These are phyloP conservation scores for Nomada fabriciana DNA, from an alignment of 2,888 invertebrate genomes.

Conservation along the genomic window DNA sequence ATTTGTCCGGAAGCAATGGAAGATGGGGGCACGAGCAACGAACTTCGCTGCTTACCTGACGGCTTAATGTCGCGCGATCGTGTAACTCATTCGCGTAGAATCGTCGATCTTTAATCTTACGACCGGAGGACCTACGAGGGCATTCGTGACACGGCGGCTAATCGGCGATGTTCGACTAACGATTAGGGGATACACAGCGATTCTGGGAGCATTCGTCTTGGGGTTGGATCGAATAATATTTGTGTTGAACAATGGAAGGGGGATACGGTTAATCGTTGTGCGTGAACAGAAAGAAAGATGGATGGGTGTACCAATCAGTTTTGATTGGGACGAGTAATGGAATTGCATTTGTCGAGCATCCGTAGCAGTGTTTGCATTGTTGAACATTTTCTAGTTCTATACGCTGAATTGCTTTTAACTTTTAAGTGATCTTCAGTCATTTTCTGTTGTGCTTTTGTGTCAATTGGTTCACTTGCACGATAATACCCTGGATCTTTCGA, in stretches of 20 bases:
- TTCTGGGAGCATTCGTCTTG: background rate
- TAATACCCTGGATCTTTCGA: too few relatives aligned
- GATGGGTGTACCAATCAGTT: too few relatives aligned
- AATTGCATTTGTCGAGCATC: too few relatives aligned
- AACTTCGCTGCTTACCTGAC: slow-evolving; percentile 11
- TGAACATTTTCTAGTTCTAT: too few relatives aligned
- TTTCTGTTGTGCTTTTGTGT: too few relatives aligned
- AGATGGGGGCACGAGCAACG: background rate
- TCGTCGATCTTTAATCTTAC: slow-evolving; percentile 12
- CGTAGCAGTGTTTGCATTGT: too few relatives aligned
- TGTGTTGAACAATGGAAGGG: background rate
- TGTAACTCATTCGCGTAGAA: slow-evolving; percentile 7
- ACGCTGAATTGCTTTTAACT: too few relatives aligned
- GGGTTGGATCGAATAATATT: background rate
- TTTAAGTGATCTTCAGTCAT: too few relatives aligned
- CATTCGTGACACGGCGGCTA: background rate
- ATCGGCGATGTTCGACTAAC: background rate
- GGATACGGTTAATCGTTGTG: background rate
- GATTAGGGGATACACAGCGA: background rate
- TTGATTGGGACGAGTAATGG: background rate
- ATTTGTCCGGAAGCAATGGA: slow-evolving; percentile 22
- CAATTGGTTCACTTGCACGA: too few relatives aligned
- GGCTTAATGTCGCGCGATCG: slow-evolving; percentile 26
- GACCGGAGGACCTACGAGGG: background rate
- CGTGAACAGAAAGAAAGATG: background rate